Percentiles rank a stretch among this genome's conserved stretches.
These are phyloP conservation scores for Enteromius thamalakanensis DNA, from an alignment of 2,797 vertebrate species.

Conservation along the genomic window DNA sequence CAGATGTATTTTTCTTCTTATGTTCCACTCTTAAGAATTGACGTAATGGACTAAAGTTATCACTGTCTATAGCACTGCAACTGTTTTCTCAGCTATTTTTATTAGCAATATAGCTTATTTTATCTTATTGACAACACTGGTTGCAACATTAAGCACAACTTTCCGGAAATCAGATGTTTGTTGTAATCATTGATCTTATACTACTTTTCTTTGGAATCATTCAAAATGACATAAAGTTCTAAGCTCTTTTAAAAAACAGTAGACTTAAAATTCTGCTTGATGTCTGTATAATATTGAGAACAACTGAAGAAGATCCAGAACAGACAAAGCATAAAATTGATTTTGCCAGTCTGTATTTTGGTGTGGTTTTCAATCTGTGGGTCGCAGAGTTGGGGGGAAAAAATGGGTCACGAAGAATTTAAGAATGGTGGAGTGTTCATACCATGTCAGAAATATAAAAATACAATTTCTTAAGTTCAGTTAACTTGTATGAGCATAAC, in stretches of 20 bases:
- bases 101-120: background rate
- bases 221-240: background rate
- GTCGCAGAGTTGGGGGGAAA: background rate
- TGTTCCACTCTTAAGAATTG: background rate
- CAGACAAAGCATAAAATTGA: background rate
- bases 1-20: background rate
- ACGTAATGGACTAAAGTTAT: background rate
- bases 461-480: background rate
- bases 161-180: background rate
- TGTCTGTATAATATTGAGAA: constrained; percentile 16
- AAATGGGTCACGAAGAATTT: background rate
- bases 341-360: background rate
- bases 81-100: background rate
- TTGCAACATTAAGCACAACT: background rate
- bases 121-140: background rate
- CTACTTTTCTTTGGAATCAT: background rate
- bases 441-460: background rate
- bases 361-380: background rate
- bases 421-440: background rate
- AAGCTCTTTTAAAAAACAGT: background rate
- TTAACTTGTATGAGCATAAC: background rate
- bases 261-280: background rate
- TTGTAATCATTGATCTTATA: background rate
- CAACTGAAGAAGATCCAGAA: constrained; percentile 18
- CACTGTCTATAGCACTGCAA: background rate